Evolutionary conservation across 2,797 vertebrate genomes (phyloP).

Genomic region (Brachyalestes nurse): DNA sequence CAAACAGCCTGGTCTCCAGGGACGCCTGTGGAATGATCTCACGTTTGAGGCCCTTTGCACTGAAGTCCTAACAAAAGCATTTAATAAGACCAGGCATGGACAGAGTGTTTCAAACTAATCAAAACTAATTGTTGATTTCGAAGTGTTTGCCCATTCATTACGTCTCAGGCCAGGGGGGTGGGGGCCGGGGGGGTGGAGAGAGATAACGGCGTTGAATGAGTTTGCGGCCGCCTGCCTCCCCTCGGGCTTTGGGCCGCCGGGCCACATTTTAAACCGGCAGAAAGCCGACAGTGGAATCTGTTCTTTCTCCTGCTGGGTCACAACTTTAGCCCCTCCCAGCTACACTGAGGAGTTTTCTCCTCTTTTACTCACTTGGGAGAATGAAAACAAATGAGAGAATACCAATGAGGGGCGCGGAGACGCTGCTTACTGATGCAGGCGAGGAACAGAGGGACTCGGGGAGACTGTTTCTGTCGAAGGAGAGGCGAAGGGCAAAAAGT

Average conservation of each 20-base stretch:
- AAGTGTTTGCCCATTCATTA: conserved; percentile 4
- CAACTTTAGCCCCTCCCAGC: neutral
- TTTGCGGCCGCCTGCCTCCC: neutral
- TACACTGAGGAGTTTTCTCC: conserved; percentile 33
- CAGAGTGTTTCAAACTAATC: neutral
- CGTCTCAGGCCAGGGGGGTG: neutral
- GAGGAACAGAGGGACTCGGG: no score
- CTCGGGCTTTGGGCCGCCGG: conserved; percentile 5
- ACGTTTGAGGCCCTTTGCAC: neutral
- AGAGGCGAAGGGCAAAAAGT: neutral
- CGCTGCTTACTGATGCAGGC: neutral
- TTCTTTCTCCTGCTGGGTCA: conserved; percentile 1
- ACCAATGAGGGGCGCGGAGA: neutral
- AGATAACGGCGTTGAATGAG: conserved; percentile 31
- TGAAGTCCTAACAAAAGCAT: neutral
- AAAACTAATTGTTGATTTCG: neutral
- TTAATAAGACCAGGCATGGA: neutral
- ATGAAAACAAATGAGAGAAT: conserved; percentile 8
- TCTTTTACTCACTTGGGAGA: conserved; percentile 11
- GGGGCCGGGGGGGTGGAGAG: neutral
- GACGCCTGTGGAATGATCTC: neutral
- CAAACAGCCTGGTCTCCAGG: neutral
- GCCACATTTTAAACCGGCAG: conserved; percentile 21
- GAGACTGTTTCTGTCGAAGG: neutral
- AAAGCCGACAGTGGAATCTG: conserved; percentile 10